Evolutionary conservation across 2,888 invertebrate species (phyloP).

Genomic region (Himalopsyche kuldschensis): DNA sequence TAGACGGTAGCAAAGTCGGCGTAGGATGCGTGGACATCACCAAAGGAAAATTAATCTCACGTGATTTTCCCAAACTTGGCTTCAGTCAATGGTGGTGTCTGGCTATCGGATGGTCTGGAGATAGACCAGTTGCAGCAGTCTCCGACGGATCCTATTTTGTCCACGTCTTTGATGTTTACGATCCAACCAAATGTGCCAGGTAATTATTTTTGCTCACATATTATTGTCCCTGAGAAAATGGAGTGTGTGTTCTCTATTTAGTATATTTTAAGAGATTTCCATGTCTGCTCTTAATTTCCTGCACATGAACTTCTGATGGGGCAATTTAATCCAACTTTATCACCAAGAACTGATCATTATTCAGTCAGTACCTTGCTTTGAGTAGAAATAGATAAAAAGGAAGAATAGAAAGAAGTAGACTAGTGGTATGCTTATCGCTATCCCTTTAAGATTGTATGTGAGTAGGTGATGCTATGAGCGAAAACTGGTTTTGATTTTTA

Average conservation of each 20-base stretch:
- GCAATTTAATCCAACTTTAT: no score
- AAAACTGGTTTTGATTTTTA: no score
- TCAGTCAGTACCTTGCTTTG: neutral
- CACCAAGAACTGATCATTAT: neutral
- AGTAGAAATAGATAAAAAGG: no score
- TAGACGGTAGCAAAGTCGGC: conserved; percentile 39
- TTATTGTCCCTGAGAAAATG: no score
- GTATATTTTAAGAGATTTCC: no score
- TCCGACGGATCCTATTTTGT: conserved; percentile 50
- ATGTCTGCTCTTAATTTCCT: no score
- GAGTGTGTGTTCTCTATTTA: no score
- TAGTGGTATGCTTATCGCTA: no score
- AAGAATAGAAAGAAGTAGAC: no score
- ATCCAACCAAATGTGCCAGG: conserved; percentile 35
- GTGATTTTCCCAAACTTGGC: conserved; percentile 40
- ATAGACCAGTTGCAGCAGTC: conserved; percentile 52
- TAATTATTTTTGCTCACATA: conserved; percentile 32
- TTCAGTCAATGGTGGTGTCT: conserved; percentile 47
- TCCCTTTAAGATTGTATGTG: no score
- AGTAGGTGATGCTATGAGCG: no score
- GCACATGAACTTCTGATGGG: no score
- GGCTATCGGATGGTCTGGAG: conserved; percentile 51
- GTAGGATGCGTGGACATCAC: conserved; percentile 47
- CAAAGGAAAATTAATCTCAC: conserved; percentile 44
- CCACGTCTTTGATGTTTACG: conserved; percentile 50